phyloP scores from a whole-genome alignment of 2,888 invertebrate species.

The Hylaea fasciaria region DNA sequence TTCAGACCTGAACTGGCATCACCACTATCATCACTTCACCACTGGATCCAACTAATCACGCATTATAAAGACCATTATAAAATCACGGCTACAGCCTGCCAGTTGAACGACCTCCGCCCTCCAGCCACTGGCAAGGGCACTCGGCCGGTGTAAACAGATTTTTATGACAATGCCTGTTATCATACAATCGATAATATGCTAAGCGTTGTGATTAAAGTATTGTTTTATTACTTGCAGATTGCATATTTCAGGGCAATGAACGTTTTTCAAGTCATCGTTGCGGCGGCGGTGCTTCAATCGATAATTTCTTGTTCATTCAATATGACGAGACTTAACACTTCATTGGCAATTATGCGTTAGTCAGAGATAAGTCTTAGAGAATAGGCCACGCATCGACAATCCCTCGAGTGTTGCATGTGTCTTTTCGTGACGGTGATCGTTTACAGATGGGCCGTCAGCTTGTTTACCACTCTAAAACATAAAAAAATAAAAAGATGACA shows the following conservation, averaged over 20 bases:
- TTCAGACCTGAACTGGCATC: too few relatives aligned
- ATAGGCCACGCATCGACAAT: too few relatives aligned
- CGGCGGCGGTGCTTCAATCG: too few relatives aligned
- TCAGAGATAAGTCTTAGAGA: too few relatives aligned
- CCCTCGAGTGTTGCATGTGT: too few relatives aligned
- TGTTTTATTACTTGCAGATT: conserved; percentile 7
- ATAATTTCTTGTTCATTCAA: too few relatives aligned
- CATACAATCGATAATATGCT: conserved; percentile 27
- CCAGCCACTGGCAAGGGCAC: conserved; percentile 30
- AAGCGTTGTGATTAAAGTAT: conserved; percentile 12
- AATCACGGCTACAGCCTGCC: conserved; percentile 14
- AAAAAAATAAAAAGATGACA: too few relatives aligned
- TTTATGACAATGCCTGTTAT: conserved; percentile 23
- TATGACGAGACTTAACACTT: too few relatives aligned
- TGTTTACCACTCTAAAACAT: too few relatives aligned
- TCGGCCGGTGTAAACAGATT: conserved; percentile 29
- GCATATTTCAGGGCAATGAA: neutral
- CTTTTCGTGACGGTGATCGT: too few relatives aligned
- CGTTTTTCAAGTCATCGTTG: neutral
- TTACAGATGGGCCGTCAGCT: too few relatives aligned
- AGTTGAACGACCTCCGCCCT: conserved; percentile 32
- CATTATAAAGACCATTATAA: conserved; percentile 18
- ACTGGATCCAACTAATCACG: conserved; percentile 16
- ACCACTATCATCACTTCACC: conserved; percentile 4
- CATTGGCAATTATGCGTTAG: too few relatives aligned